Evolutionary conservation across 2,113 vertebrate species (phyloP).

Genomic region (Morone saxatilis): DNA sequence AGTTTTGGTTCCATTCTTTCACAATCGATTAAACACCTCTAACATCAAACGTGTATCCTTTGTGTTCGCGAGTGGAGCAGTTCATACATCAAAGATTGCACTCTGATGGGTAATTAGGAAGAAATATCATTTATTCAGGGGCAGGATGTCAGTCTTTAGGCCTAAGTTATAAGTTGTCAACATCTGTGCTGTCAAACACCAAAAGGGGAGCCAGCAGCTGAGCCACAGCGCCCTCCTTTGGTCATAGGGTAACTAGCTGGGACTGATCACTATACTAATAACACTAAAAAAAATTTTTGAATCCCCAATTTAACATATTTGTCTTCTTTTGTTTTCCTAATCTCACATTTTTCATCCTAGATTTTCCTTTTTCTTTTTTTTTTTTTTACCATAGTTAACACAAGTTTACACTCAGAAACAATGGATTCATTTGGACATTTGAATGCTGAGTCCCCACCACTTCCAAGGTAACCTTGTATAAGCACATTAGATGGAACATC

Average conservation of each 20-base stretch:
- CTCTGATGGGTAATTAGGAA: constrained; percentile 4
- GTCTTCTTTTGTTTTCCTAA: not conserved
- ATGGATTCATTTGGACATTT: not conserved
- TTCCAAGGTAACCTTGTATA: constrained; percentile 6
- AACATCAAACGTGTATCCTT: not conserved
- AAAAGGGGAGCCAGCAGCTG: not conserved
- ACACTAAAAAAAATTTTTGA: not conserved
- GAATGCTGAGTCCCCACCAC: constrained; percentile 1
- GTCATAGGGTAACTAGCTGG: constrained; percentile 6
- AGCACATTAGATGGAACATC: not conserved
- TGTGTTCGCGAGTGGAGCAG: not conserved
- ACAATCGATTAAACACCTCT: constrained; percentile 16
- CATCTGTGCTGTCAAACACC: constrained; percentile 4
- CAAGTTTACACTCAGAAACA: not conserved
- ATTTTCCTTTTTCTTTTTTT: not conserved
- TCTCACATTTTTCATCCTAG: not conserved
- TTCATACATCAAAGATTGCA: constrained; percentile 25
- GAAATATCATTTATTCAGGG: constrained; percentile 24
- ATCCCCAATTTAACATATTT: not conserved
- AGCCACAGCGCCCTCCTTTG: constrained; percentile 64
- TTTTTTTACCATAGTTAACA: not conserved
- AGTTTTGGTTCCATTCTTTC: constrained; percentile 36
- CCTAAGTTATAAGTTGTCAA: constrained; percentile 19
- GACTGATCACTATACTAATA: not conserved
- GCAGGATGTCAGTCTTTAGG: constrained; percentile 11